A percentile compares a stretch with the other conserved stretches of the same genome.
Evolutionary conservation across 2,797 vertebrate species (phyloP).

Genomic region (Betta splendens): DNA sequence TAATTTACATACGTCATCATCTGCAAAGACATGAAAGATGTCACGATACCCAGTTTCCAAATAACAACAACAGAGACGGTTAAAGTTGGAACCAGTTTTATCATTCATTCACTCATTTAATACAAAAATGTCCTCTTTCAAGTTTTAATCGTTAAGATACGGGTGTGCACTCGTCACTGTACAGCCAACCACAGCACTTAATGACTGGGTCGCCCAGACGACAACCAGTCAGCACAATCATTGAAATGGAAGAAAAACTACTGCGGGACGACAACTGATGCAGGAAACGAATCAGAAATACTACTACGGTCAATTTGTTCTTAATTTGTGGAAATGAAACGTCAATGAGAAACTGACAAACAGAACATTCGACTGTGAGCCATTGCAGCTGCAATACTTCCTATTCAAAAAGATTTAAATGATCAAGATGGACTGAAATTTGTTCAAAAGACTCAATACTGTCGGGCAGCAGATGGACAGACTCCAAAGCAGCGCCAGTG

Average conservation of each 20-base stretch:
- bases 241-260: conserved; percentile 11
- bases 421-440: background rate
- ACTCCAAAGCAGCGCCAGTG: background rate
- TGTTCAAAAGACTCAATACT: conserved; percentile 19
- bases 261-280: background rate
- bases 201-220: conserved; percentile 12
- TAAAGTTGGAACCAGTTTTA: conserved; percentile 66
- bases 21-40: too few relatives aligned
- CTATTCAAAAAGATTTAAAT: conserved; percentile 18
- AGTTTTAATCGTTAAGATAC: conserved; percentile 44
- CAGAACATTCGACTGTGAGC: conserved; percentile 9
- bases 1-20: too few relatives aligned
- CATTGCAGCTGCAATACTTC: background rate
- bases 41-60: background rate
- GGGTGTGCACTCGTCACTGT: conserved; percentile 28
- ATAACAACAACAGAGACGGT: background rate
- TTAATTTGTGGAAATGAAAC: background rate
- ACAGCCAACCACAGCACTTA: conserved; percentile 14
- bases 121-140: conserved; percentile 50
- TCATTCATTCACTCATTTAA: conserved; percentile 53
- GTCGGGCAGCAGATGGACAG: conserved; percentile 15
- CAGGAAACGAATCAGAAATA: conserved; percentile 4
- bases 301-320: background rate
- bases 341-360: background rate
- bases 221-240: conserved; percentile 32